A percentile compares a stretch with the other conserved stretches of the same genome.
phyloP scores from a whole-genome alignment of 53 echinoderm and acorn worm genomes.

The Pentamera pediparva region DNA sequence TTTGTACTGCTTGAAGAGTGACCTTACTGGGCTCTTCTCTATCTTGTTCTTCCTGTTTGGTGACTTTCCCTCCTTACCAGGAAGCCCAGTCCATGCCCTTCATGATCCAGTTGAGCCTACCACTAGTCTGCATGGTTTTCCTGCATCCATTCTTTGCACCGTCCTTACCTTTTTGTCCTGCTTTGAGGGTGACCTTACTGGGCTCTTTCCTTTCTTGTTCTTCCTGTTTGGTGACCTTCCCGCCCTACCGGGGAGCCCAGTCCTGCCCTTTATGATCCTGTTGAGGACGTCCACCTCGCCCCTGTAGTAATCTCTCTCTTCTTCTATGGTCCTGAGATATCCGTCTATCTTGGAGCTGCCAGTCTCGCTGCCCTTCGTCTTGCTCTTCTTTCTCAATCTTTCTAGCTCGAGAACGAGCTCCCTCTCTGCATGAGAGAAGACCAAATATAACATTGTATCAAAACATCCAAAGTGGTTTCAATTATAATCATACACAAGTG shows the following conservation, averaged over 20 bases:
- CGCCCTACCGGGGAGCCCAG: slow-evolving; percentile 25
- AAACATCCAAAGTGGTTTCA: too few relatives aligned
- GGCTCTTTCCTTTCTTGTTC: slow-evolving; percentile 45
- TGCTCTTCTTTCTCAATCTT: slow-evolving; percentile 70
- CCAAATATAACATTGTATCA: too few relatives aligned
- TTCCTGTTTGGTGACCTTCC: slow-evolving; percentile 35
- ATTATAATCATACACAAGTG: too few relatives aligned
- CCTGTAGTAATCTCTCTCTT: slow-evolving; percentile 96
- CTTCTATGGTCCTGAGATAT: slow-evolving; percentile 80
- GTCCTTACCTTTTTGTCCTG: slow-evolving; percentile 51
- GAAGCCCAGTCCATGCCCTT: too few relatives aligned
- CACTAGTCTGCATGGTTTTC: too few relatives aligned
- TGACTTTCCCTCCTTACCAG: too few relatives aligned
- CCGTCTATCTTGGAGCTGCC: slow-evolving; percentile 64
- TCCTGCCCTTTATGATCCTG: slow-evolving; percentile 64
- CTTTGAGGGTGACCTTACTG: slow-evolving; percentile 51
- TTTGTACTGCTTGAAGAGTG: too few relatives aligned
- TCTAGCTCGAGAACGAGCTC: slow-evolving; percentile 92
- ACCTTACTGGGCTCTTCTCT: too few relatives aligned
- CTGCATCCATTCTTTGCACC: background rate
- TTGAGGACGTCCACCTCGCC: slow-evolving; percentile 93
- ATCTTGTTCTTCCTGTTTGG: too few relatives aligned
- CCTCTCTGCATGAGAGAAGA: too few relatives aligned
- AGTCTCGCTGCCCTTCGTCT: slow-evolving; percentile 35
- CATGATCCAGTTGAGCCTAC: too few relatives aligned